Conservation (phyloP, 2,797 vertebrate genomes). For the Ambastaia sidthimunki region DNA sequence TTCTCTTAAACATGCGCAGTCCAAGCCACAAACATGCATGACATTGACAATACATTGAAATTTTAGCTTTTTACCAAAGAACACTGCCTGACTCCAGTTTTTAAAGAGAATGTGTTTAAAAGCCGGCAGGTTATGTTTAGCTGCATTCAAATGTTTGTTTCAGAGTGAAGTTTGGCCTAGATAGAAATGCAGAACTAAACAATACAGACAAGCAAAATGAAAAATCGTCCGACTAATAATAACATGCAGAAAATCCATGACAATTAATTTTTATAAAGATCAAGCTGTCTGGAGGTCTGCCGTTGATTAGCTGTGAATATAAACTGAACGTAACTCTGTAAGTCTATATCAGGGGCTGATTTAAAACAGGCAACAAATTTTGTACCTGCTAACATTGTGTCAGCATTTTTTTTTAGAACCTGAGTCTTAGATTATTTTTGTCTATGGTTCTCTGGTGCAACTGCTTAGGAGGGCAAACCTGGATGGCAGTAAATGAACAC, state of each 20-base stretch:
- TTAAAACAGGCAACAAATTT: conserved; percentile 39
- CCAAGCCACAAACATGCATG: neutral
- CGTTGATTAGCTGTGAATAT: conserved; percentile 23
- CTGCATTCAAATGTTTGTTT: conserved; percentile 57
- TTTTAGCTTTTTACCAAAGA: conserved; percentile 10
- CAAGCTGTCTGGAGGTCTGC: conserved; percentile 20
- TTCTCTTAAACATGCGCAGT: neutral
- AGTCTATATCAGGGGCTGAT: conserved; percentile 16
- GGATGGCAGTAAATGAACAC: conserved; percentile 2
- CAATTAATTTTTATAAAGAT: conserved; percentile 32
- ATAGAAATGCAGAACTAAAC: conserved; percentile 45
- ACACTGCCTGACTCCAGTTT: conserved; percentile 46
- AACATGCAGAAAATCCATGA: conserved; percentile 32
- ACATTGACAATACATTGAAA: neutral
- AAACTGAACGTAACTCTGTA: conserved; percentile 30
- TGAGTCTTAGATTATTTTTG: conserved; percentile 37
- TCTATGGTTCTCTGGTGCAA: conserved; percentile 12
- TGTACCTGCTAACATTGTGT: conserved; percentile 28
- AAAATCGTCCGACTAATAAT: conserved; percentile 38
- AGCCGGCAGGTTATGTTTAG: conserved; percentile 61
- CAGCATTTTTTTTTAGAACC: conserved; percentile 44
- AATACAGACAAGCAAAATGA: conserved; percentile 19
- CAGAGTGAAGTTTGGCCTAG: conserved; percentile 60
- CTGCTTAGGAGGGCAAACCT: conserved; percentile 37
- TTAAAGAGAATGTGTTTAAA: conserved; percentile 59